Evolutionary conservation across 2,888 invertebrate species (phyloP).

Genomic region (Junonia oenone): DNA sequence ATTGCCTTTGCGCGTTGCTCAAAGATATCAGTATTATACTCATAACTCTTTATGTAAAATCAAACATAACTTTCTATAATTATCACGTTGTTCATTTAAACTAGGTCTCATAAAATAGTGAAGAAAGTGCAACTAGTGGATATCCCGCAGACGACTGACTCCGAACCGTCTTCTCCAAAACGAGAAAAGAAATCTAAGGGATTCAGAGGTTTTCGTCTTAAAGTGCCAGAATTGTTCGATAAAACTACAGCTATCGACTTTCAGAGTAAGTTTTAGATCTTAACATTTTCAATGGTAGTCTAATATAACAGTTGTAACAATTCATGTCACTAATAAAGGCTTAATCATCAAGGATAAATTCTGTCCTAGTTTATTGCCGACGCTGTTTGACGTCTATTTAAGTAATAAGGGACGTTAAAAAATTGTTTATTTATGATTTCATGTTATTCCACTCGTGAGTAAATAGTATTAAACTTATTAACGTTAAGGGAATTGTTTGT

Average conservation of each 20-base stretch:
- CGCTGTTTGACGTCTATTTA: background rate
- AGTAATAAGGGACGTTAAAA: background rate
- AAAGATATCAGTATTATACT: background rate
- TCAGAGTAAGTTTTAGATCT: slow-evolving; percentile 61
- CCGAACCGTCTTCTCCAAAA: slow-evolving; percentile 54
- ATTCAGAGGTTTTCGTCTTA: too few relatives aligned
- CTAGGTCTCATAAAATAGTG: slow-evolving; percentile 25
- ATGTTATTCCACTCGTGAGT: too few relatives aligned
- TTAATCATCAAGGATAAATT: background rate
- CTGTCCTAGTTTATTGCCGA: background rate
- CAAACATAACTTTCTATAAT: too few relatives aligned
- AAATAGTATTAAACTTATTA: too few relatives aligned
- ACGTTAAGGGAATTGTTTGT: too few relatives aligned
- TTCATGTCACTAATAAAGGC: background rate
- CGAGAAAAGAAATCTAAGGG: slow-evolving; percentile 44
- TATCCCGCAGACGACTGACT: slow-evolving; percentile 51
- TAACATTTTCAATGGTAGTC: background rate
- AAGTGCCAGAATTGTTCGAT: slow-evolving; percentile 46
- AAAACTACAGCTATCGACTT: slow-evolving; percentile 77
- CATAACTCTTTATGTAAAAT: background rate
- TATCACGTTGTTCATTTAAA: too few relatives aligned
- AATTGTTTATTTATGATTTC: too few relatives aligned
- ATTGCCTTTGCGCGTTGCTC: too few relatives aligned
- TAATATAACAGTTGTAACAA: background rate
- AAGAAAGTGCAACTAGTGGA: slow-evolving; percentile 40